Base-by-base conservation (phyloP, 1,140 invertebrate species). In the Paracyclopina nana region DNA sequence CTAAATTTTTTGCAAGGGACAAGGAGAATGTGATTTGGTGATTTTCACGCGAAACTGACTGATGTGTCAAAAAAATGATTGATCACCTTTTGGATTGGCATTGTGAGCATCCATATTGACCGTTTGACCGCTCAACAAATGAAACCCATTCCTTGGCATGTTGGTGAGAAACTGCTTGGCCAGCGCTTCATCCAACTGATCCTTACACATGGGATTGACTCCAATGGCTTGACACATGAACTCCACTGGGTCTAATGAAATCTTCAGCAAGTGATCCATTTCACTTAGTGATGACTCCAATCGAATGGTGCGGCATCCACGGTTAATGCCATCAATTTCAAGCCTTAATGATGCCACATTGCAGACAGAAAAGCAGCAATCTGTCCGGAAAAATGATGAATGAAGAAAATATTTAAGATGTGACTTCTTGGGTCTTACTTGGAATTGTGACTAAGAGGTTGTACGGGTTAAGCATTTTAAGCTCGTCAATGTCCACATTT, bases 141-240 rank as follows among this genome's bases (percentile, higher is more conserved):
- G 34, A 5, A 38, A 38, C 20, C 34, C 34, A 16, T n/a, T 16
- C 8, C n/a, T 38, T 38, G 34, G 34, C 4, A 38, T n/a, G 8
- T 20, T n/a, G 20, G n/a, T 20, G 5, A n/a, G 34, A 38, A 38
- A 20, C 5, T 38, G 14, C 34, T 16, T 38, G 34, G 34, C 34
- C 34, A 38, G 20, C 3, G n/a, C n/a, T 8, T 38, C 20, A 20
- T 38, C 34, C 34, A 38, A 38, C 14, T n/a, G 14, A 5, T 38
- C 34, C 34, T 20, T n/a, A 38, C 34, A 38, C 20, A 20, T n/a
- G 14, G 34, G 34, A 38, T 16, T 20, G 34, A 38, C 20, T 3
- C 34, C 34, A 38, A 38, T 16, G 4, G 34, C 34, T 38, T 38
- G 34, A 20, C 34, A 38, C 34, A 38, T 38, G n/a, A 38, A n/a